These are phyloP conservation scores for Spilosoma lubricipeda DNA, from an alignment of 2,888 invertebrate genomes.

Conservation along the genomic window DNA sequence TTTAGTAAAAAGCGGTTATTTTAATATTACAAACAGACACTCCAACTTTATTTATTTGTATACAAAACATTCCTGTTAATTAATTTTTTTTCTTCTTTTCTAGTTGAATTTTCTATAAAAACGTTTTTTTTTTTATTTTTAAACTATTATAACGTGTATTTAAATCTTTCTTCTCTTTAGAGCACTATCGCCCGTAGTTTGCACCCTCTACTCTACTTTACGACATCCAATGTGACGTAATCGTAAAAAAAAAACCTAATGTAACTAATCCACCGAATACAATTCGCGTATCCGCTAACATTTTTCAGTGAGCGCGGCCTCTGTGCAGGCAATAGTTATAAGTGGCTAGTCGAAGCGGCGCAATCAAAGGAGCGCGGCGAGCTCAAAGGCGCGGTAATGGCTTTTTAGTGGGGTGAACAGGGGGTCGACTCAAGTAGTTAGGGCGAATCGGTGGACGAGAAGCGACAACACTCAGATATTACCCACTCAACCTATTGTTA, in stretches of 20 bases:
- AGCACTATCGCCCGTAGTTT: background rate
- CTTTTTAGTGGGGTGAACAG: slow-evolving; percentile 73
- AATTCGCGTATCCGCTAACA: slow-evolving; percentile 28
- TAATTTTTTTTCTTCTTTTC: too few relatives aligned
- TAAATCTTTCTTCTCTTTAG: too few relatives aligned
- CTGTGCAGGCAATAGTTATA: slow-evolving; percentile 68
- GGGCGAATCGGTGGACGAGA: slow-evolving; percentile 54
- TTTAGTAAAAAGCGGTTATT: too few relatives aligned
- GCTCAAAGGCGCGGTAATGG: slow-evolving; percentile 82
- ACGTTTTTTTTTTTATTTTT: too few relatives aligned
- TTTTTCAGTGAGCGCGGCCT: slow-evolving; percentile 25
- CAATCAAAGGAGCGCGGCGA: slow-evolving; percentile 75
- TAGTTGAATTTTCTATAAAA: too few relatives aligned
- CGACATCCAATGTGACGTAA: too few relatives aligned
- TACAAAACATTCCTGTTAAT: too few relatives aligned
- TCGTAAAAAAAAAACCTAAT: background rate
- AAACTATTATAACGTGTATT: too few relatives aligned
- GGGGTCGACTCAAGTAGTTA: slow-evolving; percentile 66
- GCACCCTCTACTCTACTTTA: background rate
- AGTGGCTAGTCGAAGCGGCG: slow-evolving; percentile 77
- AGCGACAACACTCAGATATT: slow-evolving; percentile 34
- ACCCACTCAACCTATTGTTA: slow-evolving; percentile 15
- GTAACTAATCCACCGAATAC: background rate
- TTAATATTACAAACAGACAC: too few relatives aligned
- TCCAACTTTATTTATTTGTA: too few relatives aligned